Conservation (phyloP, 2,888 invertebrate genomes). For the Rhodophaea formosa region DNA sequence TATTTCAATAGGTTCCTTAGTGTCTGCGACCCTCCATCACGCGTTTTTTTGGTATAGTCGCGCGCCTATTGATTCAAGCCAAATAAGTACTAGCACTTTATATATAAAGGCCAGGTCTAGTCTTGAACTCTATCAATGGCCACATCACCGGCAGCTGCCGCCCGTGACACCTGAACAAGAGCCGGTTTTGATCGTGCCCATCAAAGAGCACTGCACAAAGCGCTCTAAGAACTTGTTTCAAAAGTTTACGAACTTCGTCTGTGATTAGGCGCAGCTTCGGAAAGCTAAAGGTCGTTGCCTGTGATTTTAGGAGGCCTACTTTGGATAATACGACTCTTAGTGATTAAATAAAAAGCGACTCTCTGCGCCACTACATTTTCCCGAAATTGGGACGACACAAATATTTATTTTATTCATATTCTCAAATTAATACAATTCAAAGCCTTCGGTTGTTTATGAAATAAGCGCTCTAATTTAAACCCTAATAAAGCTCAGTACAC, state of each 20-base stretch:
- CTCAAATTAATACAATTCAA: conserved; percentile 6
- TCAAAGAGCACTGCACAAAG: conserved; percentile 39
- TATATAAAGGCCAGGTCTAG: conserved; percentile 15
- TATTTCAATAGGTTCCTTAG: not conserved
- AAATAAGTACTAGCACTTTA: conserved; percentile 17
- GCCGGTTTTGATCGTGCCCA: conserved; percentile 26
- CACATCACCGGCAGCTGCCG: conserved; percentile 42
- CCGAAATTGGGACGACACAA: not conserved
- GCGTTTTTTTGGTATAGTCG: conserved; percentile 25
- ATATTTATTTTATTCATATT: conserved; percentile 1
- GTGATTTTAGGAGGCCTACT: conserved; percentile 27
- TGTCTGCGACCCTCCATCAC: not conserved
- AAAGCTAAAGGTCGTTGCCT: conserved; percentile 37
- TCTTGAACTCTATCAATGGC: conserved; percentile 30
- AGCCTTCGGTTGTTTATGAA: conserved; percentile 17
- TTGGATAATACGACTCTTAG: conserved; percentile 2
- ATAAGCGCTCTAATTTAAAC: conserved; percentile 38
- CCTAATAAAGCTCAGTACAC: conserved; percentile 51
- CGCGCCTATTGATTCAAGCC: conserved; percentile 12
- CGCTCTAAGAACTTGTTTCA: conserved; percentile 35
- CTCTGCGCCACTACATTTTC: not conserved
- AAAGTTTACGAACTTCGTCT: conserved; percentile 35
- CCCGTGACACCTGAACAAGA: conserved; percentile 37
- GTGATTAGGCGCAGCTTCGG: conserved; percentile 35
- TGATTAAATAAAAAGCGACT: not conserved